Evolutionary conservation across 2,113 vertebrate species (phyloP).

Genomic region (Oenanthe oenanthe): DNA sequence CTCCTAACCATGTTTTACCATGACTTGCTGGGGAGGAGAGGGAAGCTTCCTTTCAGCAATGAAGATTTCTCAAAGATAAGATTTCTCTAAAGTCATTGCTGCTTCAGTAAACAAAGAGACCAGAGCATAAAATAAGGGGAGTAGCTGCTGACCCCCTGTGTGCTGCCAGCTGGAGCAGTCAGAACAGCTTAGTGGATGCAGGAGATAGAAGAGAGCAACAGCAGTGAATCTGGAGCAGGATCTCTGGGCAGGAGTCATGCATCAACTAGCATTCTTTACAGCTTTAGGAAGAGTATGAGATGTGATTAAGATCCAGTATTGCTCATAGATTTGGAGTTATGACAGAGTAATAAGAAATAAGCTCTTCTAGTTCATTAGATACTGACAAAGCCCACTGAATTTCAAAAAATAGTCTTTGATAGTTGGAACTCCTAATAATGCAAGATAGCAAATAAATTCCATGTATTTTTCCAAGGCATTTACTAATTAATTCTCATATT

Average conservation of each 20-base stretch:
- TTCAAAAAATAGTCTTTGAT: neutral
- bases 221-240: neutral
- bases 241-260: neutral
- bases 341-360: neutral
- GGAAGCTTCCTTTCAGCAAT: neutral
- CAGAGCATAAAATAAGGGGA: neutral
- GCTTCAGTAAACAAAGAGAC: neutral
- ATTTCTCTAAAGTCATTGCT: neutral
- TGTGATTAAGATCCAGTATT: neutral
- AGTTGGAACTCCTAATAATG: neutral
- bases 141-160: neutral
- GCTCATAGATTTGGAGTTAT: neutral
- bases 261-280: neutral
- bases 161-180: neutral
- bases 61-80: neutral
- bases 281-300: neutral
- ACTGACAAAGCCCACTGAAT: neutral
- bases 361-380: neutral
- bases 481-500: neutral
- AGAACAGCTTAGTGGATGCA: neutral
- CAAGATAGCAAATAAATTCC: neutral
- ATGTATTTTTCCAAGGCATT: neutral
- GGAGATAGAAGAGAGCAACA: neutral
- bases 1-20: neutral
- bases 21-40: neutral